A percentile compares a stretch with the other conserved stretches of the same genome.
phyloP scores from a whole-genome alignment of 2,888 invertebrate species.

The Nycteola revayana region DNA sequence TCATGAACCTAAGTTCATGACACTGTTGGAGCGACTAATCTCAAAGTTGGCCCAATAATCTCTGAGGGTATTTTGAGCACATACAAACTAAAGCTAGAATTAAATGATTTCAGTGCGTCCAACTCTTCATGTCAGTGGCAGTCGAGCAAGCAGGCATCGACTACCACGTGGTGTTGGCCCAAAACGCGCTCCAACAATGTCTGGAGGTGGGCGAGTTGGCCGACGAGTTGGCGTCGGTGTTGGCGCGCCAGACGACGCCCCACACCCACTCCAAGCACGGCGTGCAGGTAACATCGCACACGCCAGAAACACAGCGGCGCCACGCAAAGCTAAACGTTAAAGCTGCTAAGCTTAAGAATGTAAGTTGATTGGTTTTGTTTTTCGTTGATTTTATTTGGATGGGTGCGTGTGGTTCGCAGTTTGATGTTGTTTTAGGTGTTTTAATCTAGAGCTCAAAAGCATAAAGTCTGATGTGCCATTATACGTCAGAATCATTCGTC shows the following conservation, averaged over 20 bases:
- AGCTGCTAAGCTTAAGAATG: conserved; percentile 72
- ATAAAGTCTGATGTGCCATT: too few relatives aligned
- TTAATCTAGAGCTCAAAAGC: too few relatives aligned
- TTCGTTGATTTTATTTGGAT: conserved; percentile 4
- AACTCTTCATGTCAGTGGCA: conserved; percentile 97
- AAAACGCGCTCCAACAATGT: conserved; percentile 97
- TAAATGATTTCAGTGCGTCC: conserved; percentile 87
- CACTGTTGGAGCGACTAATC: too few relatives aligned
- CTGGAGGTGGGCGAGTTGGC: conserved; percentile 92
- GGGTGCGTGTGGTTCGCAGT: conserved; percentile 8
- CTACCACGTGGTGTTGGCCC: conserved; percentile 98
- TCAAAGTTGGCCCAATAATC: too few relatives aligned
- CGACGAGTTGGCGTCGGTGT: conserved; percentile 95
- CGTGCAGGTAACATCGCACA: conserved; percentile 87
- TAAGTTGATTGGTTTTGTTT: conserved; percentile 46
- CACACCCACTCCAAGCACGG: conserved; percentile 90
- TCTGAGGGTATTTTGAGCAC: too few relatives aligned
- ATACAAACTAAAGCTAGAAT: too few relatives aligned
- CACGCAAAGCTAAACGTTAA: conserved; percentile 47
- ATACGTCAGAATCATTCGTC: too few relatives aligned
- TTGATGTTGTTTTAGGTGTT: too few relatives aligned
- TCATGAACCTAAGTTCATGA: too few relatives aligned
- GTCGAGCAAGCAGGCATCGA: conserved; percentile 98
- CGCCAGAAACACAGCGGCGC: conserved; percentile 18
- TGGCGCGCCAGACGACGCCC: conserved; percentile 96